Evolutionary conservation across 2,113 vertebrate species (phyloP), one percentile per base, ranked within the genome.

Genomic region (Mesoclemmys tuberculata): DNA sequence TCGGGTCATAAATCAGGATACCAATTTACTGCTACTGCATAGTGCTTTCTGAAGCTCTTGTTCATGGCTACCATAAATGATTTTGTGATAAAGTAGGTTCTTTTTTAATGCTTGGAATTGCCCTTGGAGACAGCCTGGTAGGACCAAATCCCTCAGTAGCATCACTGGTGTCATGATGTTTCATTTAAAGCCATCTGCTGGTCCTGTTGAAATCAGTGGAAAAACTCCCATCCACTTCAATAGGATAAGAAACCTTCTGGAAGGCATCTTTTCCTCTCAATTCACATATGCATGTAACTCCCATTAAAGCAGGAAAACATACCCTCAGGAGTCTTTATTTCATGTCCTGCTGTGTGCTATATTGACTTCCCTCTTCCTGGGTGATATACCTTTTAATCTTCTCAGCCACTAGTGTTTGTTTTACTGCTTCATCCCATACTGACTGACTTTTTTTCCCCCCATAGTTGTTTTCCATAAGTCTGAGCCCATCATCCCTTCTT

Each of bases 301-400:
- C 71, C 93, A 0, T 83, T 55, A 44, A 75, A 85, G 14, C 24
- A 71, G 5, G n/a, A 0, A 0, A 54, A 5, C 38, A 16, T 38
- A 11, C 24, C 35, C 79, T 38, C 52, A 31, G 44, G 44, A 31
- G 14, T 38, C 54, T 81, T 79, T 85, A 0, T 26, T 85, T 68
- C 44, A 82, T 18, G 26, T 51, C 6, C 85, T 0, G 0, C 19
- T n/a, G 44, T 83, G 88, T 91, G 10, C 0, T 9, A 3, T 61
- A 51, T 21, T 2, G 0, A 0, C 71, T 96, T 71, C n/a, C 71
- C 41, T 84, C 41, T 51, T 24, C 41, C 51, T 89, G 51, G 86
- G 26, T 9, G 21, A 27, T 38, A 44, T 35, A 55, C 92, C 27
- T 89, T 14, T 49, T 90, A 71, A 26, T 87, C 18, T 4, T 85